Evolutionary conservation across 2,888 invertebrate genomes (phyloP), one percentile per base, ranked within the genome.

Genomic region (Hoplodrina blanda): DNA sequence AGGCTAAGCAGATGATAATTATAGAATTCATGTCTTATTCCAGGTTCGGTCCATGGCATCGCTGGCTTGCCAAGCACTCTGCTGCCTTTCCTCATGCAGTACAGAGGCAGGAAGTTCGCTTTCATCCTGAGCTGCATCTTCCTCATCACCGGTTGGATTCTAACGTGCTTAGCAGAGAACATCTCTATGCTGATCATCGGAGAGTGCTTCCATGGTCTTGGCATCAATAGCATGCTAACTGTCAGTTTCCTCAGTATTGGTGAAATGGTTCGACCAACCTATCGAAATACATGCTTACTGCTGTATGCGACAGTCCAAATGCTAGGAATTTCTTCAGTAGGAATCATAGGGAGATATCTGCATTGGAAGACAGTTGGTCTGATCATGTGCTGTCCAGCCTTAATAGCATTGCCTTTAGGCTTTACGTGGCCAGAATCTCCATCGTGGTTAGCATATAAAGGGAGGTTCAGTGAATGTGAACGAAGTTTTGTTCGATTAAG

Each of bases 341-440:
- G 75, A 6, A 65, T 82, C 20, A 46, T 84, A 61, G 84, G 84
- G 1, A 66, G 61, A 2, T 78, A 67, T 61, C 17, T 82, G 6
- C 71, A 82, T 61, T 82, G 82, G 82, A 81, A 77, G 55, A 77
- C 74, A 0, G 55, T 77, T n/a, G 46, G 77, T 10, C 15, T 82
- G 4, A 67, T 82, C 10, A 80, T 82, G 82, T 30, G 74, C 15
- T 52, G 13, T 1, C 82, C 82, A 44, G 56, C 65, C 11, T 19
- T 73, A 1, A 17, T 77, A n/a, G 82, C 82, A 7, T 11, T 80
- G 2, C 60, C 70, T 13, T 60, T 81, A 4, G 77, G 60, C 0
- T 74, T 60, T 44, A 13, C 53, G 1, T 84, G 84, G 84, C 84
- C 84, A 0, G 83, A 84, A 52, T 84, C 84, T 1, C 84, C 84